Base-by-base conservation (phyloP, 1,140 invertebrate species). In the Linepithema humile region DNA sequence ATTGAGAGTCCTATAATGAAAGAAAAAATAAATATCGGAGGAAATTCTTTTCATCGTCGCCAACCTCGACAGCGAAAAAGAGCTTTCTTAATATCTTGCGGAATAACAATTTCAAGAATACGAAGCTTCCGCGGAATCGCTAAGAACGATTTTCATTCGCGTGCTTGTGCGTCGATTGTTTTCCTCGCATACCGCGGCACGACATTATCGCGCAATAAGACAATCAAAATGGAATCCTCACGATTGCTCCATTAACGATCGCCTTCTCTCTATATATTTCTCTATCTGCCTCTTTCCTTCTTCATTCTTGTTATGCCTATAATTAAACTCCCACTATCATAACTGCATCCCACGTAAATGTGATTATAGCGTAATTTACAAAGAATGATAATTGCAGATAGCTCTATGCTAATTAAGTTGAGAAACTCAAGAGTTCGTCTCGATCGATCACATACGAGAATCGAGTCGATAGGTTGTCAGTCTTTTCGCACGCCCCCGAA, bases 251-350 rank as follows among this genome's bases (percentile, higher is more conserved):
- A 23, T 64, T 64, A 64, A 64, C 9, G 10, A 64, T 40, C 26
- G 10, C 10, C 43, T 45, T 45, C 43, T 45, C 43, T n/a, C n/a
- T 1, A 12, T 12, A 12, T 43, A 43, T 15, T 45, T 35, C 12
- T 26, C 48, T 32, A 38, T 38, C 45, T 53, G 3, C 32, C 35
- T 35, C 57, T 15, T 40, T 48, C 35, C 15, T 15, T 35, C 23
- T 40, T 35, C 4, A 9, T 50, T 55, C 48, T 38, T 23, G 45
- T 29, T n/a, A n/a, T n/a, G n/a, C n/a, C n/a, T n/a, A 62, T 38
- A 17, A 59, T 60, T 74, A 74, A 45, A n/a, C 23, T 74, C 38
- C 26, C 38, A 62, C 55, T 74, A n/a, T 10, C 26, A 74, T 62
- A 74, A 45, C 26, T 60, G 26, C 53, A 38, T 26, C 26, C 38